Percentiles rank a stretch among this genome's conserved stretches.
These are phyloP conservation scores for Morpho helenor DNA, from an alignment of 2,888 invertebrate genomes.

Conservation along the genomic window DNA sequence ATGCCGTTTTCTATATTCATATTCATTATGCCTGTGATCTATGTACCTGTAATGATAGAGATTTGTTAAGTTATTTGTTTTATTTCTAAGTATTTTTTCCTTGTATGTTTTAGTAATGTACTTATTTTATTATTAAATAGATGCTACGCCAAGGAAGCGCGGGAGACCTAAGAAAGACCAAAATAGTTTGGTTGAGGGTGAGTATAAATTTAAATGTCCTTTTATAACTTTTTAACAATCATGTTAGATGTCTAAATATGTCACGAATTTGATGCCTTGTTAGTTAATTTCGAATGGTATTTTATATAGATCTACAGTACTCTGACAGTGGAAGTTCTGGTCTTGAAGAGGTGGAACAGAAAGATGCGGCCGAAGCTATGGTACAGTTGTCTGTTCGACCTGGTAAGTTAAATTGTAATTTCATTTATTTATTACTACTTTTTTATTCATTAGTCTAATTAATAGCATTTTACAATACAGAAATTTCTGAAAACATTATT, in stretches of 20 bases:
- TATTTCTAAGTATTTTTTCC: no score
- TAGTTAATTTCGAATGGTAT: constrained; percentile 9
- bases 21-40: no score
- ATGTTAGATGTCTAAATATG: no score
- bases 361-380: constrained; percentile 88
- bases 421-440: no score
- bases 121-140: constrained; percentile 29
- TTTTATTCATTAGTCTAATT: no score
- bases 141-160: constrained; percentile 64
- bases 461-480: no score
- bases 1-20: no score
- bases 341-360: constrained; percentile 75
- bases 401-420: constrained; percentile 34
- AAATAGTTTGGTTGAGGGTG: constrained; percentile 87
- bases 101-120: no score
- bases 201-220: constrained; percentile 23
- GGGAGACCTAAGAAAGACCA: constrained; percentile 77
- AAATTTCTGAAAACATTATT: no score
- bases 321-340: constrained; percentile 75
- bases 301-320: constrained; percentile 63
- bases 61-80: no score
- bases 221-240: neutral
- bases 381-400: constrained; percentile 80
- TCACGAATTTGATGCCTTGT: no score
- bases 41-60: no score